phyloP scores from a whole-genome alignment of 2,797 vertebrate species.

The Pygocentrus nattereri region DNA sequence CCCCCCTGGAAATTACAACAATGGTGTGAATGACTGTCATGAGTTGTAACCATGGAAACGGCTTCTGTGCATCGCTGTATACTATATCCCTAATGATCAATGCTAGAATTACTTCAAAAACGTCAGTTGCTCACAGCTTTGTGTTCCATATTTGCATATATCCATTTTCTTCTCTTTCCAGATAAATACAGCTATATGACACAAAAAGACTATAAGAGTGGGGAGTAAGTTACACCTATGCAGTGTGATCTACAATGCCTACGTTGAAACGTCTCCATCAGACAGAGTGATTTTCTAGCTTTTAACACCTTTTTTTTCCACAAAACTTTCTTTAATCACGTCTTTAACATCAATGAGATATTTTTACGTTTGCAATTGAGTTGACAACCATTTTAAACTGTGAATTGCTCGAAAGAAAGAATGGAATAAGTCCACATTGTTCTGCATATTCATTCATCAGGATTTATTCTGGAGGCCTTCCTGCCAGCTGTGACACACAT shows the following conservation, averaged over 20 bases:
- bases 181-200: too few species aligned
- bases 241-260: too few species aligned
- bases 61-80: background rate
- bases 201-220: background rate
- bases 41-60: background rate
- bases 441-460: conserved; percentile 44
- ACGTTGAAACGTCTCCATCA: background rate
- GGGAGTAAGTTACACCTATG: background rate
- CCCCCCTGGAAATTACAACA: too few species aligned
- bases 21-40: background rate
- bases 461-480: conserved; percentile 56
- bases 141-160: too few species aligned
- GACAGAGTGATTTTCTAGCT: background rate
- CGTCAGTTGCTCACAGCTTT: too few species aligned
- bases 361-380: too few species aligned
- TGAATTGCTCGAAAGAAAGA: background rate
- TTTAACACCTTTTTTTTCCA: background rate
- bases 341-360: too few species aligned
- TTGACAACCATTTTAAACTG: background rate
- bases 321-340: too few species aligned
- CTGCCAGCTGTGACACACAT: conserved; percentile 64
- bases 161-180: too few species aligned
- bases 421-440: background rate
- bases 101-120: background rate
- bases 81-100: background rate